phyloP scores from a whole-genome alignment of 2,797 vertebrate genomes.

The Harpagifer antarcticus region DNA sequence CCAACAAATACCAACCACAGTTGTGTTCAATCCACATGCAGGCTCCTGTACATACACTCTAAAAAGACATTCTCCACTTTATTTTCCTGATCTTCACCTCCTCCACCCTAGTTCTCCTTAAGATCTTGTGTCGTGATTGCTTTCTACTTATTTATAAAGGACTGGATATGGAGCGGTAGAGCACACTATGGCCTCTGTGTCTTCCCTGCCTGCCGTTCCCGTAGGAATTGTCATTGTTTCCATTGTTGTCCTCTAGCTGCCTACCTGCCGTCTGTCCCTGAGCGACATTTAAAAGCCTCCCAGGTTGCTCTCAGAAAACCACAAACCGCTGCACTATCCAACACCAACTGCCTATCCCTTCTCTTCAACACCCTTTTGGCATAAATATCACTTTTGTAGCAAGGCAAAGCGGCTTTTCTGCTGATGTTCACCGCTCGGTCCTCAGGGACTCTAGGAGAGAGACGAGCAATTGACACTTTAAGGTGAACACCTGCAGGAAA shows the following conservation, averaged over 20 bases:
- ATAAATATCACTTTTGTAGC: slow-evolving; percentile 72
- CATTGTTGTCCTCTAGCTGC: slow-evolving; percentile 74
- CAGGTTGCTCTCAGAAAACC: slow-evolving; percentile 75
- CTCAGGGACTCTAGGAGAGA: slow-evolving; percentile 50
- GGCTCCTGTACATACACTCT: slow-evolving; percentile 21
- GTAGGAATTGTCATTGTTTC: slow-evolving; percentile 74
- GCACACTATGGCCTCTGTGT: slow-evolving; percentile 77
- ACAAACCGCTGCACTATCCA: slow-evolving; percentile 63
- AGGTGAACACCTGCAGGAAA: slow-evolving; percentile 34
- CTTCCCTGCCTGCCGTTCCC: slow-evolving; percentile 67
- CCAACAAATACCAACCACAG: slow-evolving; percentile 6
- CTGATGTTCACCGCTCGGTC: slow-evolving; percentile 35
- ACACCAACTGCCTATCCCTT: slow-evolving; percentile 54
- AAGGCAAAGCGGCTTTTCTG: slow-evolving; percentile 57
- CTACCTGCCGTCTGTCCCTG: slow-evolving; percentile 79
- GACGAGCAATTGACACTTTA: slow-evolving; percentile 47
- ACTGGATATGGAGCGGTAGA: slow-evolving; percentile 73
- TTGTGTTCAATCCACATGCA: slow-evolving; percentile 30
- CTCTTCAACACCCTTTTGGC: slow-evolving; percentile 66
- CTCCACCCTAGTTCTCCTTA: slow-evolving; percentile 61
- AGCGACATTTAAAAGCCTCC: slow-evolving; percentile 78
- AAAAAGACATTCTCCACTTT: slow-evolving; percentile 40
- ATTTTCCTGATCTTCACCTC: slow-evolving; percentile 42
- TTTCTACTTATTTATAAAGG: slow-evolving; percentile 75
- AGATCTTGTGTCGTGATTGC: slow-evolving; percentile 76